Base-by-base conservation (phyloP, 1,140 invertebrate species). In the Philotrypesis tridentata region DNA sequence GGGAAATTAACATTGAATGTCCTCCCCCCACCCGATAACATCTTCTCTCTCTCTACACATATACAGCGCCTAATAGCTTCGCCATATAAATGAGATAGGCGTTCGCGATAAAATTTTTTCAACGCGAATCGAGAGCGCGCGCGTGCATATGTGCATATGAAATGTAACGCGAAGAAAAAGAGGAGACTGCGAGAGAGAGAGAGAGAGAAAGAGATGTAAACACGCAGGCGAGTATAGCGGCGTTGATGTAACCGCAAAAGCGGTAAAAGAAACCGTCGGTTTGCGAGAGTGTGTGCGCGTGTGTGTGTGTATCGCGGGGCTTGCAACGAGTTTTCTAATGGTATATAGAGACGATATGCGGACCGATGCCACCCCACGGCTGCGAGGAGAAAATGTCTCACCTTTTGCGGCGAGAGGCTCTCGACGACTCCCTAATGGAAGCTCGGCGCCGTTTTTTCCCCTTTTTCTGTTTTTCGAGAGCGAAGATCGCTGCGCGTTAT, bases 161-260 rank as follows among this genome's bases (percentile, higher is more conserved):
- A 67, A 29, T 67, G 29, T 67, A 29, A 27, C 25, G 48, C 17
- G 23, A n/a, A 71, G 43, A 55, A 17, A 55, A 9, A 55, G 17
- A 73, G 4, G 33, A n/a, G n/a, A n/a, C n/a, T n/a, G n/a, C n/a
- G n/a, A n/a, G n/a, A 23, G 31, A 70, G 37, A 48, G 23, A 43
- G 29, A 55, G 31, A 73, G 6, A 73, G 31, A 48, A 6, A 55
- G 11, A 33, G 67, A 68, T 72, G 70, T 48, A 72, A 48, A 72
- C 33, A 55, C 40, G n/a, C n/a, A n/a, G n/a, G n/a, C n/a, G n/a
- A n/a, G n/a, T n/a, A n/a, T n/a, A n/a, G n/a, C n/a, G n/a, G 31
- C 40, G 71, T 73, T 55, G 71, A 73, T 73, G 71, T 73, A 73
- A 73, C 71, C 71, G 71, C 71, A n/a, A 40, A 73, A 73, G 48